Evolutionary conservation across 2,888 invertebrate genomes (phyloP).

Genomic region (Dicyrtomina minuta): DNA sequence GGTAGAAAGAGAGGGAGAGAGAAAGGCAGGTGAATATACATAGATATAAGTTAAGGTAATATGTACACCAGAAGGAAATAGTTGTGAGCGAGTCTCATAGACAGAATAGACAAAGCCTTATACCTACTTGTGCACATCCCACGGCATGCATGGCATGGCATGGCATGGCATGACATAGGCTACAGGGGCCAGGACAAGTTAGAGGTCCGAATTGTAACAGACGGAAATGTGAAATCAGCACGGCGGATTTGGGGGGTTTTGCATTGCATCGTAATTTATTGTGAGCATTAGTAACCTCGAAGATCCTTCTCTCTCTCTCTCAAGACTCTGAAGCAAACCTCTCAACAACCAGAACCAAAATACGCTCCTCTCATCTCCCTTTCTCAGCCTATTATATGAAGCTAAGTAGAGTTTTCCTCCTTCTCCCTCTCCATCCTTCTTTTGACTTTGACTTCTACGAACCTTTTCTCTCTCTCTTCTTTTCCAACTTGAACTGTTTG

Average conservation of each 20-base stretch:
- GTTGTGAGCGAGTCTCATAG: background rate
- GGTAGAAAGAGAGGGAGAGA: background rate
- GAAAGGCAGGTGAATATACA: background rate
- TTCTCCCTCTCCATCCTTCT: slow-evolving; percentile 7
- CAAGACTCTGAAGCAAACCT: too few species aligned
- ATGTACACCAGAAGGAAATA: background rate
- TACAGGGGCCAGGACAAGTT: slow-evolving; percentile 5
- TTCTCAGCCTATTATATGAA: background rate
- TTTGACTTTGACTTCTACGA: too few species aligned
- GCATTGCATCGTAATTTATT: slow-evolving; percentile 53
- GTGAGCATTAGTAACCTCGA: slow-evolving; percentile 47
- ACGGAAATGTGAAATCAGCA: slow-evolving; percentile 52
- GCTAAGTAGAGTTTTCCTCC: slow-evolving; percentile 10
- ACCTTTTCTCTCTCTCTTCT: slow-evolving; percentile 32
- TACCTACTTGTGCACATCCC: background rate
- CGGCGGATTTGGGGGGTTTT: slow-evolving; percentile 46
- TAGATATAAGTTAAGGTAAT: background rate
- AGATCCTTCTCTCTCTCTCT: background rate
- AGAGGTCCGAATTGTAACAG: slow-evolving; percentile 39
- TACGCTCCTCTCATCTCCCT: slow-evolving; percentile 22
- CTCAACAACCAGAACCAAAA: too few species aligned
- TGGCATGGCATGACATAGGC: background rate
- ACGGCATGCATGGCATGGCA: background rate
- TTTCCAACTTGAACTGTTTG: slow-evolving; percentile 25
- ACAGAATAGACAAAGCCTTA: too few species aligned